Percentiles rank a stretch among this genome's conserved stretches.
phyloP scores from a whole-genome alignment of 2,113 vertebrate genomes.

The Muscicapa adusta region DNA sequence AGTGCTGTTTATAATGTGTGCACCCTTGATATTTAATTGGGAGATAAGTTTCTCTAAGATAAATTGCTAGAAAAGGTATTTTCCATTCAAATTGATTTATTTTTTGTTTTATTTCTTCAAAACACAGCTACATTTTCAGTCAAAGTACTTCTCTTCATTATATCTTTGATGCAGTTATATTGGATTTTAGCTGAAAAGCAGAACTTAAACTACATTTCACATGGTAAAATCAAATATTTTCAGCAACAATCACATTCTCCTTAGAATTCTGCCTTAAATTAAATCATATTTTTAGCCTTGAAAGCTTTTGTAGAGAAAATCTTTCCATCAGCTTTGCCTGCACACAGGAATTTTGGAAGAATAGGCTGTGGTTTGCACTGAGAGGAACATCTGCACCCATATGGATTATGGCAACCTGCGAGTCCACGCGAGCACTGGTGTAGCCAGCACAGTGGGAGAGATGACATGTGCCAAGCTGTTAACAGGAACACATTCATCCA shows the following conservation, averaged over 20 bases:
- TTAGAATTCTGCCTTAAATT: constrained; percentile 1
- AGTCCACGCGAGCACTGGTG: not conserved
- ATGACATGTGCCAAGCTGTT: not conserved
- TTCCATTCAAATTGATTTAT: not conserved
- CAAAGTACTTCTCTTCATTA: not conserved
- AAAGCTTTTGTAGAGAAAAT: not conserved
- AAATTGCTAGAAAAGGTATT: not conserved
- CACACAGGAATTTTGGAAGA: not conserved
- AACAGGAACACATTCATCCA: not conserved
- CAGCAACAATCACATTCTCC: not conserved
- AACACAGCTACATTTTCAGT: not conserved
- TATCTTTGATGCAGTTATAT: not conserved
- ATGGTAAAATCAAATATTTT: not conserved
- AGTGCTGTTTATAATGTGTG: not conserved
- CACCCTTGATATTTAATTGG: not conserved
- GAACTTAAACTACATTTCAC: not conserved
- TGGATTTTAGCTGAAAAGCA: not conserved
- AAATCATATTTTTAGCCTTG: not conserved
- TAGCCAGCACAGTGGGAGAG: not conserved
- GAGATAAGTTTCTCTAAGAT: not conserved
- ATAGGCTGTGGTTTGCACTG: not conserved
- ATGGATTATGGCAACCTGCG: not conserved
- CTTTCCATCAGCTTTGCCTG: constrained; percentile 4
- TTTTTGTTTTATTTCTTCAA: not conserved
- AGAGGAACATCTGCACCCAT: constrained; percentile 23